phyloP scores from a whole-genome alignment of 2,113 vertebrate genomes.

The Tringa solitaria region DNA sequence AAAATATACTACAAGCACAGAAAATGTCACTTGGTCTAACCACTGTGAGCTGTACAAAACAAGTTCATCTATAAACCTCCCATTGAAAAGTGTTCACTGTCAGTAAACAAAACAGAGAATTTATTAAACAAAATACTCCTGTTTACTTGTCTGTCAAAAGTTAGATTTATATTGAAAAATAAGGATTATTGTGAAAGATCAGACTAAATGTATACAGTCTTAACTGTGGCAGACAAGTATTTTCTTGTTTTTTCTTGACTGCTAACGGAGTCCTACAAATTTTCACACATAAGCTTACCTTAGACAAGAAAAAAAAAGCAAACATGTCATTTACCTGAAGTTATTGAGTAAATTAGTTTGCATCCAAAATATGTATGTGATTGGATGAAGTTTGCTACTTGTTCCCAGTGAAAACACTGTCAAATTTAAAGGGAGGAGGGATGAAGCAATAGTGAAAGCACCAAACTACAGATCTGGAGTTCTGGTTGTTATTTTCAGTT shows the following conservation, averaged over 20 bases:
- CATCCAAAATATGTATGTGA: fast-evolving
- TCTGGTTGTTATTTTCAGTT: not conserved
- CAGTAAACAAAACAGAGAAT: not conserved
- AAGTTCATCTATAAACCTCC: not conserved
- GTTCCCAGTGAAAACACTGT: not conserved
- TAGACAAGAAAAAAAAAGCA: not conserved
- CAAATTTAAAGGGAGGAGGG: not conserved
- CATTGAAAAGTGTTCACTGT: not conserved
- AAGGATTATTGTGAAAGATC: not conserved
- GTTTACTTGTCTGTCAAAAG: not conserved
- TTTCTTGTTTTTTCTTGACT: not conserved
- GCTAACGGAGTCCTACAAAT: not conserved
- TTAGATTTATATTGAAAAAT: not conserved
- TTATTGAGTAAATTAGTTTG: not conserved
- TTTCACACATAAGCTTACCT: not conserved
- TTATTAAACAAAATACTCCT: not conserved
- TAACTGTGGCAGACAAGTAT: fast-evolving
- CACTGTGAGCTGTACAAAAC: not conserved
- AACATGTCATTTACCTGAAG: not conserved
- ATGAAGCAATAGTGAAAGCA: not conserved
- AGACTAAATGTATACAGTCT: not conserved
- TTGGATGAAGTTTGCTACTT: not conserved
- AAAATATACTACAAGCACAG: not conserved
- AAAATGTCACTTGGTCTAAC: not conserved
- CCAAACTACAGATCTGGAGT: not conserved